Conservation (phyloP, 2,113 vertebrate genomes). For the Epinephelus lanceolatus region DNA sequence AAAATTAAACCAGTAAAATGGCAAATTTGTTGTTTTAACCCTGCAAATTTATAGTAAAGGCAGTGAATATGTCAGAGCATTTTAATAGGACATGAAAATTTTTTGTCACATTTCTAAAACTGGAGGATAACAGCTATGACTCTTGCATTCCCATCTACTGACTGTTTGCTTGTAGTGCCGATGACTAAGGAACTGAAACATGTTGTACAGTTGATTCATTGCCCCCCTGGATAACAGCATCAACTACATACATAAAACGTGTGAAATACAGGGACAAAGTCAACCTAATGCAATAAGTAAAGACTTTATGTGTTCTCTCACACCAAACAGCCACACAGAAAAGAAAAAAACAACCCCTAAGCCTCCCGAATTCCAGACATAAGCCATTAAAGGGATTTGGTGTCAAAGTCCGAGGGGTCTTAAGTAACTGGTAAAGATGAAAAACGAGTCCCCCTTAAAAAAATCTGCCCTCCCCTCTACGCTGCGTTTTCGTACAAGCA, state of each 20-base stretch:
- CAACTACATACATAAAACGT: not conserved
- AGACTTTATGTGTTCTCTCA: not conserved
- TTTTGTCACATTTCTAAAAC: no score
- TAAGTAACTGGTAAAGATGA: conserved; percentile 59
- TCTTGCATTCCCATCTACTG: not conserved
- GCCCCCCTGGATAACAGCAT: not conserved
- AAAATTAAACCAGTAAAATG: no score
- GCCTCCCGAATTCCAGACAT: conserved; percentile 72
- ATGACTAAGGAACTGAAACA: not conserved
- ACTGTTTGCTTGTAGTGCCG: not conserved
- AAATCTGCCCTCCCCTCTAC: conserved; percentile 2
- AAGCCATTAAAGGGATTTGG: conserved; percentile 79
- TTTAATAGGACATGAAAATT: no score
- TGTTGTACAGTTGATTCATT: not conserved
- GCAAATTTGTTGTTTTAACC: no score
- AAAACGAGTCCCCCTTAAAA: conserved; percentile 14
- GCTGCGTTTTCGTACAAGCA: conserved; percentile 22
- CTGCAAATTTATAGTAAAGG: no score
- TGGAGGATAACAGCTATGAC: no score
- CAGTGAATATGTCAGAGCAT: no score
- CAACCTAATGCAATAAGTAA: not conserved
- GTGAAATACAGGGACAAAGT: not conserved
- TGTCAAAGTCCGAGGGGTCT: conserved; percentile 76
- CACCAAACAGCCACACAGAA: not conserved
- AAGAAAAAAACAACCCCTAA: conserved; percentile 36